Conservation (phyloP, 92 coral and sea anemone genomes). For the Zoanthus solanderi region DNA sequence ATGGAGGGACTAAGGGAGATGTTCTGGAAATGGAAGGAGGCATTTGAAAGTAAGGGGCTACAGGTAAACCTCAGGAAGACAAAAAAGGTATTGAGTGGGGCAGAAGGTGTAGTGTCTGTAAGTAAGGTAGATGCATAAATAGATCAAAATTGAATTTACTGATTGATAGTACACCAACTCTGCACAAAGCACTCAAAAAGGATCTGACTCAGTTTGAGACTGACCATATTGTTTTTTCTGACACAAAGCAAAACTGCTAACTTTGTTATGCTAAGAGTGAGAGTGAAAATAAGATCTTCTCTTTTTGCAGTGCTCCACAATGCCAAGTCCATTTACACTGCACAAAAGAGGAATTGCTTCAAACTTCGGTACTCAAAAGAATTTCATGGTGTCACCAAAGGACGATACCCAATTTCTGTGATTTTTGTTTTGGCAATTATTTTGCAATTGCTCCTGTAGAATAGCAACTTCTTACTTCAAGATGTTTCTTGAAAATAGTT, state of each 20-base stretch:
- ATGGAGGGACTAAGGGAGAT: too few relatives aligned
- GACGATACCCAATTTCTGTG: not conserved
- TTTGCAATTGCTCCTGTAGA: too few relatives aligned
- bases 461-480: too few relatives aligned
- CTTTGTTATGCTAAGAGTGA: constrained; percentile 21
- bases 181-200: constrained; percentile 25
- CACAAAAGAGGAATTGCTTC: constrained; percentile 30
- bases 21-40: too few relatives aligned
- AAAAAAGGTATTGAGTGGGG: too few relatives aligned
- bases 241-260: constrained; percentile 8
- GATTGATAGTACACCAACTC: constrained; percentile 20
- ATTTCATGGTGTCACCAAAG: not conserved
- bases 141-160: too few relatives aligned
- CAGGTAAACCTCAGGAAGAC: too few relatives aligned
- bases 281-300: constrained; percentile 12
- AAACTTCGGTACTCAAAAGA: constrained; percentile 24
- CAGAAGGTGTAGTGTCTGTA: too few relatives aligned
- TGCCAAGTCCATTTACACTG: constrained; percentile 13
- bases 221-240: constrained; percentile 10
- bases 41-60: too few relatives aligned
- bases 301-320: constrained; percentile 20
- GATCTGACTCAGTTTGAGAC: constrained; percentile 15
- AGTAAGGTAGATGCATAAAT: too few relatives aligned
- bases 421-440: not conserved
- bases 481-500: too few relatives aligned